Base-by-base conservation (phyloP, 2,113 vertebrate species). In the Corvus cornix region DNA sequence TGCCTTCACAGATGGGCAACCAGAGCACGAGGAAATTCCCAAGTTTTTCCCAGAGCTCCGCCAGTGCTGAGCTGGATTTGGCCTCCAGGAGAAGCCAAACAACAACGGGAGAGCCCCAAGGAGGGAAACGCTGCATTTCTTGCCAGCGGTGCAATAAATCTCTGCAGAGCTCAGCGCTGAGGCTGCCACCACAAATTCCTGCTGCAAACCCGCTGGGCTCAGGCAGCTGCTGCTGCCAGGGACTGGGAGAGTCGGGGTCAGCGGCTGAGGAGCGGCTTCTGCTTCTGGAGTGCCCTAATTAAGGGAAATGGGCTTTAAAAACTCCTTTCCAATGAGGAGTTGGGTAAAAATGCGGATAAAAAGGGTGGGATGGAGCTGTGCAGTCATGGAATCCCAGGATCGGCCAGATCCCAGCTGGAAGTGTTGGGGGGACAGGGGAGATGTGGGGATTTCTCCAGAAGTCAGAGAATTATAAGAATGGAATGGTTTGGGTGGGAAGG, bases 381-480 rank as follows among this genome's bases (percentile, higher is more conserved):
- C 17, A 4, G n/a, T 2, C 10, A 3, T 30, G 7, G 53, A 27
- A 7, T 3, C 3, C 1, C 63, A 39, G 43, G 52, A 68, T 31
- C 6, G n/a, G 56, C 33, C 80, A 41, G 20, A 5, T 41, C 13
- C 4, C 68, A 44, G 39, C 7, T 24, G 24, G 10, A 59, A 39
- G 68, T 20, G 2, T 0, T 39, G n/a, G 5, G 5, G 31, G 13
- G 7, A 16, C 10, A 16, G 24, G 4, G 44, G 64, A 30, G n/a
- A 16, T 0, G 0, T 1, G 5, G 46, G 48, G n/a, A 14, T 80
- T 81, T 39, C 69, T 87, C 37, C 66, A 77, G 35, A 37, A 43
- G 17, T 11, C 58, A 48, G 3, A 12, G n/a, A 56, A 46, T 46
- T 27, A 7, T 2, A 2, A 9, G 28, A 24, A 5, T 7, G 59